Evolutionary conservation across 2,888 invertebrate genomes (phyloP).

Genomic region (Drosophila greeni): DNA sequence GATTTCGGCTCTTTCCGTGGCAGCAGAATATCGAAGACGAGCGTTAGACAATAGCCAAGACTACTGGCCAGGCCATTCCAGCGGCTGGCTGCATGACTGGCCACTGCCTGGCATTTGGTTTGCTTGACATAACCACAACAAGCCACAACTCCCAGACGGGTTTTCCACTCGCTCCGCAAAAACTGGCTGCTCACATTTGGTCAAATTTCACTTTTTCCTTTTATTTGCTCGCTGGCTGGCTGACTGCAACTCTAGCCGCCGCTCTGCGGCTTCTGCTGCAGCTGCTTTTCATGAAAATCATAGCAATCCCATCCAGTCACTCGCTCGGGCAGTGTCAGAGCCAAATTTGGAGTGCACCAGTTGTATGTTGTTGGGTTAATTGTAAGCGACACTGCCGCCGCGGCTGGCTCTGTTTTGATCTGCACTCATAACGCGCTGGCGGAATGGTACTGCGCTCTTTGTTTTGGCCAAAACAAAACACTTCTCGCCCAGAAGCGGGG

Average conservation of each 20-base stretch:
- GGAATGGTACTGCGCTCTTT: conserved; percentile 20
- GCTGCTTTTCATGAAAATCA: conserved; percentile 49
- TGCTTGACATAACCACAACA: conserved; percentile 39
- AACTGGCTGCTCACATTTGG: conserved; percentile 50
- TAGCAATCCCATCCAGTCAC: conserved; percentile 46
- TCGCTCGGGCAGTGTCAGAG: conserved; percentile 21
- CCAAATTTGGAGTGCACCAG: conserved; percentile 58
- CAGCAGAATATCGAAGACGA: conserved; percentile 27
- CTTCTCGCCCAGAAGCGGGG: conserved; percentile 39
- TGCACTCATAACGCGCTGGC: conserved; percentile 34
- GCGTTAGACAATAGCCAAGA: conserved; percentile 38
- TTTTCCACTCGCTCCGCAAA: conserved; percentile 39
- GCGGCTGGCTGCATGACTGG: not conserved
- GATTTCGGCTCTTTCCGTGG: conserved; percentile 19
- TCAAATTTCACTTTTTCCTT: conserved; percentile 69
- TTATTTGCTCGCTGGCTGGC: conserved; percentile 55
- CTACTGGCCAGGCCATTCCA: not conserved
- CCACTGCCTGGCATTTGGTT: conserved; percentile 35
- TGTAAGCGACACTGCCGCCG: conserved; percentile 38
- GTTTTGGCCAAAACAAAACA: conserved; percentile 40
- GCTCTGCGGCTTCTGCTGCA: conserved; percentile 6
- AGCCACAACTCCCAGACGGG: conserved; percentile 41
- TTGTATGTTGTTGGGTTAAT: conserved; percentile 42
- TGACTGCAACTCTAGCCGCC: conserved; percentile 8
- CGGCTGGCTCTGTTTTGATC: conserved; percentile 15